phyloP scores from a whole-genome alignment of 2,888 invertebrate species.

The Psylliodes chrysocephalus region DNA sequence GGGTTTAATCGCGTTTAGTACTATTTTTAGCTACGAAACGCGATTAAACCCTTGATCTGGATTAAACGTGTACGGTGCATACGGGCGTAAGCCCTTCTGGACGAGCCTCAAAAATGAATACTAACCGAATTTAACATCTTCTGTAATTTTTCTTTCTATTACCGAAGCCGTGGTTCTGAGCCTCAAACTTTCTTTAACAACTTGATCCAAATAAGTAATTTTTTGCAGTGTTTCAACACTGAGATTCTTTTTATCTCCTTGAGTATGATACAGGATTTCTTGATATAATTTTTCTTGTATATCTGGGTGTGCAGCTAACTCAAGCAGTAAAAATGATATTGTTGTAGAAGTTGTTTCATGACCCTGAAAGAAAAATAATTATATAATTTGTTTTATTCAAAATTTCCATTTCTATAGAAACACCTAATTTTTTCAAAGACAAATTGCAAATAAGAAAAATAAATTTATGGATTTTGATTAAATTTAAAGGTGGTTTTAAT shows the following conservation, averaged over 20 bases:
- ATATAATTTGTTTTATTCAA: too few relatives aligned
- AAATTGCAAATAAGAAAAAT: too few relatives aligned
- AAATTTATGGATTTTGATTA: too few relatives aligned
- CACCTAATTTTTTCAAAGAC: too few relatives aligned
- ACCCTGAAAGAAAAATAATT: not conserved
- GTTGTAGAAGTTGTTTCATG: not conserved
- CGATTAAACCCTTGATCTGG: too few relatives aligned
- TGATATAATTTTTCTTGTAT: not conserved
- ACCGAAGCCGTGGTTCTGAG: not conserved
- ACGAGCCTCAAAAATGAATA: not conserved
- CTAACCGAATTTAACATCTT: not conserved
- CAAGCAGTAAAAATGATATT: not conserved
- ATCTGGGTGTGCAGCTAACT: not conserved
- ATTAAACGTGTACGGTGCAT: too few relatives aligned
- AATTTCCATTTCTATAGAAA: too few relatives aligned
- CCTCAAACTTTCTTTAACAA: not conserved
- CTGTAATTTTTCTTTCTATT: not conserved
- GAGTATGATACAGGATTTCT: not conserved
- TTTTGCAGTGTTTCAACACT: not conserved
- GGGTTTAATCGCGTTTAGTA: too few relatives aligned
- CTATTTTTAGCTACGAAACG: too few relatives aligned
- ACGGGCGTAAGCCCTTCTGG: too few relatives aligned
- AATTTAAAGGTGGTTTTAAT: too few relatives aligned
- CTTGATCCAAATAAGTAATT: not conserved
- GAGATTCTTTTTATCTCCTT: not conserved